Conservation (phyloP, 2,113 vertebrate species). For the Bos indicus region DNA sequence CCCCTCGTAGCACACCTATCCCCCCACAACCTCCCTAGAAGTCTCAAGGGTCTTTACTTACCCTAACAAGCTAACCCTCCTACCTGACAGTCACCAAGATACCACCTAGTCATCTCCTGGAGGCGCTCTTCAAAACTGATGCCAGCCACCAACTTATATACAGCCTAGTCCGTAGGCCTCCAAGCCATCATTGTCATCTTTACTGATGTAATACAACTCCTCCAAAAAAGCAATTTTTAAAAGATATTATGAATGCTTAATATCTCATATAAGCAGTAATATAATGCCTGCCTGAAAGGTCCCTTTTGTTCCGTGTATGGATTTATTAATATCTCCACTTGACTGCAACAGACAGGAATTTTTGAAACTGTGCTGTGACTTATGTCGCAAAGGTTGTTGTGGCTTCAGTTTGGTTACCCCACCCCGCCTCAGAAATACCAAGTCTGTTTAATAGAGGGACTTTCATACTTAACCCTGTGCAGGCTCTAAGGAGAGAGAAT, state of each 20-base stretch:
- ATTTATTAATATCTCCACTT: background rate
- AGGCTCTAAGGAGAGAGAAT: background rate
- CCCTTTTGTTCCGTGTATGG: background rate
- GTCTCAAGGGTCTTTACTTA: background rate
- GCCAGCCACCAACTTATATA: background rate
- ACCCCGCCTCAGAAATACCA: accelerated
- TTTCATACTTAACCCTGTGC: background rate
- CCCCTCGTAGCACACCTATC: background rate
- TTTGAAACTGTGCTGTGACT: background rate
- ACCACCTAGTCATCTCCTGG: background rate
- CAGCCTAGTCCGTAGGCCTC: too few relatives aligned
- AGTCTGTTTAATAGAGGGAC: background rate
- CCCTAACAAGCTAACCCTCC: background rate
- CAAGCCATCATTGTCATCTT: background rate
- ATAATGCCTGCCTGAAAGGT: background rate
- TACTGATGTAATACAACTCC: background rate
- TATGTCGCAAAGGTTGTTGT: background rate
- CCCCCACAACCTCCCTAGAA: background rate
- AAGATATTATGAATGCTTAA: background rate
- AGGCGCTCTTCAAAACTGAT: background rate
- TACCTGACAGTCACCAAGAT: background rate
- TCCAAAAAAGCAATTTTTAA: background rate
- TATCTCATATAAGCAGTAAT: background rate
- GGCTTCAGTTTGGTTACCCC: background rate
- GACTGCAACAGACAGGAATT: background rate